Percentiles rank a stretch among this genome's conserved stretches.
Conservation (phyloP, 2,113 vertebrate species). For the Scopus umbretta region DNA sequence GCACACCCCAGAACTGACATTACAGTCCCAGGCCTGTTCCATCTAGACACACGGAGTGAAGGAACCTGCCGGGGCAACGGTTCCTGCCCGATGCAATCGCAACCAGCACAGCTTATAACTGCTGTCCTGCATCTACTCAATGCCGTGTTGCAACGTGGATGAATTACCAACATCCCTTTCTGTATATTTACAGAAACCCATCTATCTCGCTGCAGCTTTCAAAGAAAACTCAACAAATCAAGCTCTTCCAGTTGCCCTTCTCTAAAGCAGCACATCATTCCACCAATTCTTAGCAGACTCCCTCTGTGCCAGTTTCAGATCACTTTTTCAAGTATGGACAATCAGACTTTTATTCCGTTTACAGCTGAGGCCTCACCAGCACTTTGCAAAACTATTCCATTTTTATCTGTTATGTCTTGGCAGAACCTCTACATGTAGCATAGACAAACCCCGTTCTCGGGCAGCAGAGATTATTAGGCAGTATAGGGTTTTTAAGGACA, state of each 20-base stretch:
- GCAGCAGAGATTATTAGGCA: background rate
- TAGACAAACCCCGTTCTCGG: background rate
- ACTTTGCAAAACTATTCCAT: background rate
- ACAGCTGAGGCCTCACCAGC: background rate
- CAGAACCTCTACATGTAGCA: background rate
- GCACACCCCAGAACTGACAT: background rate
- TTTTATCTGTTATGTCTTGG: background rate
- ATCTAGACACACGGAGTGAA: background rate
- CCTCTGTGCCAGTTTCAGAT: background rate
- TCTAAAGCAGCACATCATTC: background rate
- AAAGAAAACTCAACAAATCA: background rate
- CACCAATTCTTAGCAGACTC: background rate
- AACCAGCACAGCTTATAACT: background rate
- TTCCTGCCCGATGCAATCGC: background rate
- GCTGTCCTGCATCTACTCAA: background rate
- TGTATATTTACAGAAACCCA: background rate
- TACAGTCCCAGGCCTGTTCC: background rate
- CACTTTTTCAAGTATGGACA: background rate
- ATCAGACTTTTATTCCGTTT: background rate
- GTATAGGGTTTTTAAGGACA: background rate
- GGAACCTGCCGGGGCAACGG: background rate
- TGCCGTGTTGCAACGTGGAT: background rate
- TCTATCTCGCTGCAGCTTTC: background rate
- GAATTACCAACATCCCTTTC: background rate
- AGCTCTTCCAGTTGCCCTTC: background rate